These are phyloP conservation scores for Epinotia ramella DNA, from an alignment of 2,888 invertebrate species.

Conservation along the genomic window DNA sequence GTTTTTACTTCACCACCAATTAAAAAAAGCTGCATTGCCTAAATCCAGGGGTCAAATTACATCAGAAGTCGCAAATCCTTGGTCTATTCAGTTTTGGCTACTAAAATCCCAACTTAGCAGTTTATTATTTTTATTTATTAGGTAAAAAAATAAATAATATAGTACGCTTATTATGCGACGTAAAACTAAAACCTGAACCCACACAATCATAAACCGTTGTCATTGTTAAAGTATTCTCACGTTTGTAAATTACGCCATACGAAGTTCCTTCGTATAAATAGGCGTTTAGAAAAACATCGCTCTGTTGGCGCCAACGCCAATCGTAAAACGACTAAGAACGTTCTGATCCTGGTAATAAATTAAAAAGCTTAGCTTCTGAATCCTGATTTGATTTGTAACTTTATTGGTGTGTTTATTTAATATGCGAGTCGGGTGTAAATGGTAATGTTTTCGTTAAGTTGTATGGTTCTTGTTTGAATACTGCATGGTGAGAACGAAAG, in stretches of 20 bases:
- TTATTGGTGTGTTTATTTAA: slow-evolving; percentile 44
- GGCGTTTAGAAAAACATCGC: slow-evolving; percentile 61
- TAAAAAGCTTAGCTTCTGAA: slow-evolving; percentile 62
- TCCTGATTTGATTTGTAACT: slow-evolving; percentile 60
- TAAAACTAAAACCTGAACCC: slow-evolving; percentile 11
- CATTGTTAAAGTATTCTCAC: slow-evolving; percentile 10
- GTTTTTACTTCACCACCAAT: too few relatives aligned
- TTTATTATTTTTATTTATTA: too few relatives aligned
- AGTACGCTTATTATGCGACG: background rate
- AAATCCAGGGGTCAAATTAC: background rate
- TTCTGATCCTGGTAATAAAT: slow-evolving; percentile 66
- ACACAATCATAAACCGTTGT: background rate
- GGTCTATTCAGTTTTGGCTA: background rate
- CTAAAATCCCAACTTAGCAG: background rate
- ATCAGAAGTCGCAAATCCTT: background rate
- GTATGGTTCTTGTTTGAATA: background rate
- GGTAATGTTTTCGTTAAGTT: slow-evolving; percentile 6
- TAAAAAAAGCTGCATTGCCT: background rate
- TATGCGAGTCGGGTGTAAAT: slow-evolving; percentile 19
- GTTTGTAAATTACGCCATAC: slow-evolving; percentile 50
- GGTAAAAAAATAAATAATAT: too few relatives aligned
- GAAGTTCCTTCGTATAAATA: slow-evolving; percentile 39
- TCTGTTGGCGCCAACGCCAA: slow-evolving; percentile 65
- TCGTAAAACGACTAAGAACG: slow-evolving; percentile 70
- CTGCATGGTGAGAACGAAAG: background rate